Base-by-base conservation (phyloP, 2,113 vertebrate genomes). In the Panthera leo region DNA sequence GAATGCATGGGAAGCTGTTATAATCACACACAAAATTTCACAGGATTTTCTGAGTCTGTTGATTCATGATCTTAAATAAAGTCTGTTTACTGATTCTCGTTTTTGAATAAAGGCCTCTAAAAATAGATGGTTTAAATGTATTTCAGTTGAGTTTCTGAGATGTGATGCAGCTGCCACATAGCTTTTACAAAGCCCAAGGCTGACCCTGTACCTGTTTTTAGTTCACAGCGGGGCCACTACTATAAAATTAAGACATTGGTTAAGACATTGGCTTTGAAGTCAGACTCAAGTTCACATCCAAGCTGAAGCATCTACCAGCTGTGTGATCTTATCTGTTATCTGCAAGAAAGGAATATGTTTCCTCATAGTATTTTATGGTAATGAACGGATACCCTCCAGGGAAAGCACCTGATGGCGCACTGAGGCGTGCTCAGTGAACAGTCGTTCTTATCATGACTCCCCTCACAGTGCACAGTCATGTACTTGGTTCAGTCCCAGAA, bases 221-320 rank as follows among this genome's bases (percentile, higher is more conserved):
- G 27, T 68, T 23, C 36, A 39, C 7, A 65, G 4, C 3, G 1
- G 29, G 53, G 48, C 12, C 18, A 15, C 25, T 13, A 15, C 34
- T n/a, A 85, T 67, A 36, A 19, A 51, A 39, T 10, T 9, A 61
- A 61, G 58, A 61, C 58, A 61, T 61, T 21, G 80, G 36, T 5
- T 39, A 51, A 90, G 48, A 90, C 18, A 85, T 0, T 27, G 68
- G 5, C 48, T 94, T 85, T 90, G 75, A 95, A 85, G 48, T 84
- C 73, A 85, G 16, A 75, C 5, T 85, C 39, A 65, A 85, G 45
- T 84, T 96, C 80, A 73, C 90, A 92, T 45, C 11, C 48, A 94
- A 79, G 76, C 19, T 34, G 34, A 92, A 48, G 53, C 36, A 68
- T 29, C 67, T 5, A 1, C 21, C 34, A 68, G 78, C 51, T 79